Conservation (phyloP, 2,888 invertebrate species). For the Conus canariensis region DNA sequence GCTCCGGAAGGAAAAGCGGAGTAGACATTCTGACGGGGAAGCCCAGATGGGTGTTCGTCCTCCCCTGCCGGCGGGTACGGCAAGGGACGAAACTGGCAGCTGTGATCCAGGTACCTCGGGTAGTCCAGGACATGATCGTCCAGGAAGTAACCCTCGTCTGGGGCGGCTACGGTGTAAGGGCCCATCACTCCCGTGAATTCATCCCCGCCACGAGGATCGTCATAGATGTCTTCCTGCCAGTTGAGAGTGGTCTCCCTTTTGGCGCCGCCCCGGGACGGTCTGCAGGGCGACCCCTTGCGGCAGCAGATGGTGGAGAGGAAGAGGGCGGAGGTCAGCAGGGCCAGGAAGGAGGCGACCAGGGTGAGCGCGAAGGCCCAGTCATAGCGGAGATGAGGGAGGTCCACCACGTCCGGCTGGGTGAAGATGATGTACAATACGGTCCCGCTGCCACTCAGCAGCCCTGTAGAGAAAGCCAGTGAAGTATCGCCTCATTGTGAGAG, state of each 20-base stretch:
- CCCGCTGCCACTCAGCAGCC: conserved; percentile 5
- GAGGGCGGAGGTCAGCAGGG: conserved; percentile 13
- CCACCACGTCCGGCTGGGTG: not conserved
- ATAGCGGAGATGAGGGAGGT: not conserved
- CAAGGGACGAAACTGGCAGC: not conserved
- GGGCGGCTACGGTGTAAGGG: not conserved
- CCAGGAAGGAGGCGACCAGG: conserved; percentile 8
- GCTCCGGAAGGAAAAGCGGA: not conserved
- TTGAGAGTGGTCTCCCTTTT: not conserved
- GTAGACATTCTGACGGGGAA: not conserved
- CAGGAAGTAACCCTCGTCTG: not conserved
- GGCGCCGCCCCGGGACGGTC: not conserved
- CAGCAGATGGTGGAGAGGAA: not conserved
- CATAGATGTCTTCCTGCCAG: not conserved
- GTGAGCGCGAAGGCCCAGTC: conserved; percentile 37
- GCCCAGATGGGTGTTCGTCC: not conserved
- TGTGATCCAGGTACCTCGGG: not conserved
- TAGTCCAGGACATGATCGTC: not conserved
- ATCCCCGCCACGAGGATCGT: not conserved
- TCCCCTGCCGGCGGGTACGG: not conserved
- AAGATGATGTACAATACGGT: not conserved
- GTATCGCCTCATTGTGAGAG: too few species aligned
- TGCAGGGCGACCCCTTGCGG: not conserved
- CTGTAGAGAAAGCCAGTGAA: not conserved
- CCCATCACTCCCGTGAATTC: not conserved